Conservation (phyloP, 2,113 vertebrate species). For the Oreochromis niloticus region DNA sequence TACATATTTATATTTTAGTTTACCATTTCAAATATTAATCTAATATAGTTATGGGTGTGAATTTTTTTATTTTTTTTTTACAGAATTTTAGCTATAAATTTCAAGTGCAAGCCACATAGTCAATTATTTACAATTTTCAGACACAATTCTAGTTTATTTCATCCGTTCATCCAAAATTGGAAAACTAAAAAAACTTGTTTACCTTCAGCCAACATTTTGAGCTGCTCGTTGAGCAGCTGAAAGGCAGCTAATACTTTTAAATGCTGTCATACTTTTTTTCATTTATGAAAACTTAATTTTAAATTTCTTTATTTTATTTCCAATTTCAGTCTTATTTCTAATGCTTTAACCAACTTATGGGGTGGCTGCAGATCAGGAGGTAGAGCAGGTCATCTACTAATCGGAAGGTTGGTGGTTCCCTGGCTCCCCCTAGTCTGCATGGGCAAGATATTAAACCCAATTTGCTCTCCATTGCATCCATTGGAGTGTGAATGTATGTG, state of each 20-base stretch:
- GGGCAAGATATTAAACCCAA: not conserved
- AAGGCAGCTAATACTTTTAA: not conserved
- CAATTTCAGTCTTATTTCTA: accelerated
- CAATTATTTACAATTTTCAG: not conserved
- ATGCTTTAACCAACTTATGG: not conserved
- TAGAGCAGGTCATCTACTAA: not conserved
- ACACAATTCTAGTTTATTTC: not conserved
- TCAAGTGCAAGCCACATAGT: not conserved
- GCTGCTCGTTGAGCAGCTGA: not conserved
- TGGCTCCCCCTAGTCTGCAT: not conserved
- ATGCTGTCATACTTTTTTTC: not conserved
- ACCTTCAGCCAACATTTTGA: not conserved
- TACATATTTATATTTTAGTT: not conserved
- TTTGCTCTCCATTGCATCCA: accelerated
- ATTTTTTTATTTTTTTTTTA: not conserved
- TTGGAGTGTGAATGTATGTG: not conserved
- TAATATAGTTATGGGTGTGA: not conserved
- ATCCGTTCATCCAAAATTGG: not conserved
- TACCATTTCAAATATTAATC: not conserved
- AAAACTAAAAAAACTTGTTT: not conserved
- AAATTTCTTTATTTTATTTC: not conserved
- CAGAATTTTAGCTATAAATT: accelerated
- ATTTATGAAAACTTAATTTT: not conserved
- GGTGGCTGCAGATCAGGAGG: not conserved
- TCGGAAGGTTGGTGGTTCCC: not conserved